phyloP scores from a whole-genome alignment of 2,888 invertebrate genomes.

The Drosophila prostipennis region DNA sequence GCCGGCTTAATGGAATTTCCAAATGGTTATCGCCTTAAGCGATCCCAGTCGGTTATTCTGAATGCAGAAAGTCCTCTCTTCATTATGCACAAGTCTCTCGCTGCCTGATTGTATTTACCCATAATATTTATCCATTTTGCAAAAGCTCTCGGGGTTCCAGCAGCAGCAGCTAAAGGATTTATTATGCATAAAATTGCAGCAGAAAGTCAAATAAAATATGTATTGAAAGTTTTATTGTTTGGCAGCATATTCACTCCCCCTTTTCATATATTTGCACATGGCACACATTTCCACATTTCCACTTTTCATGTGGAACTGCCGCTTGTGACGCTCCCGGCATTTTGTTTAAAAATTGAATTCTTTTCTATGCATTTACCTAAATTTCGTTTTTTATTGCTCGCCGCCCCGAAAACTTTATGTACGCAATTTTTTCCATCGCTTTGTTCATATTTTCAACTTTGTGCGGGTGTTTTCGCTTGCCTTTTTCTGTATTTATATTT shows the following conservation, averaged over 20 bases:
- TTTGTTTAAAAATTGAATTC: slow-evolving; percentile 68
- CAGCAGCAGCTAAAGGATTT: slow-evolving; percentile 50
- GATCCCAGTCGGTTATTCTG: slow-evolving; percentile 4
- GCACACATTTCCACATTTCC: slow-evolving; percentile 43
- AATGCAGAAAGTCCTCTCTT: slow-evolving; percentile 5
- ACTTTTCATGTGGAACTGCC: slow-evolving; percentile 48
- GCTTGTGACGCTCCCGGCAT: slow-evolving; percentile 47
- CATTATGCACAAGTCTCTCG: slow-evolving; percentile 33
- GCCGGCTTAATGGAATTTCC: slow-evolving; percentile 19
- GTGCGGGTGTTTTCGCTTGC: slow-evolving; percentile 16
- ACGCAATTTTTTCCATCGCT: slow-evolving; percentile 43
- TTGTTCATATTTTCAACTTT: slow-evolving; percentile 60
- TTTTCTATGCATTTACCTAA: slow-evolving; percentile 66
- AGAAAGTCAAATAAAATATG: slow-evolving; percentile 73
- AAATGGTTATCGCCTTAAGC: slow-evolving; percentile 19
- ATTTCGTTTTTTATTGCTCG: slow-evolving; percentile 52
- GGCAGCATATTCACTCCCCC: slow-evolving; percentile 22
- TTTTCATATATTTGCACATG: slow-evolving; percentile 63
- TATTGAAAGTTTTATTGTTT: slow-evolving; percentile 76
- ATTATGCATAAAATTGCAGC: slow-evolving; percentile 68
- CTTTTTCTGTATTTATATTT: slow-evolving; percentile 10
- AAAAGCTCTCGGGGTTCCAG: slow-evolving; percentile 32
- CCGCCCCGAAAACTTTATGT: slow-evolving; percentile 32
- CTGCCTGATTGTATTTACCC: slow-evolving; percentile 27
- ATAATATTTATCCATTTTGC: slow-evolving; percentile 35